Conservation (phyloP, 1,140 invertebrate genomes). For the Drosophila chauvacae region DNA sequence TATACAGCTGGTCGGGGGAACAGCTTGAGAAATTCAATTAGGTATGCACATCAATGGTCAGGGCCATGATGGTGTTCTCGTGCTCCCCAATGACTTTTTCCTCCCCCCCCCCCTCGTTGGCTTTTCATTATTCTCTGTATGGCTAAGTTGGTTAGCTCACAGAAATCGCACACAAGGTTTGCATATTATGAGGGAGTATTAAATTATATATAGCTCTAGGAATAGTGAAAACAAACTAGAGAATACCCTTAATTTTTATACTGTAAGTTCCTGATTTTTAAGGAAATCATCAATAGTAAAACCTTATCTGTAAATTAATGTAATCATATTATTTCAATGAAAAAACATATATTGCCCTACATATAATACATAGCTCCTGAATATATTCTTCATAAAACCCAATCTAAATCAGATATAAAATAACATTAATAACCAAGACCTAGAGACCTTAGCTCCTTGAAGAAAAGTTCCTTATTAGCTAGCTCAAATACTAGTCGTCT, state of each 20-base stretch:
- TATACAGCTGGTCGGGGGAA: slow-evolving; percentile 16
- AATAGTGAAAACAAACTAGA: neutral
- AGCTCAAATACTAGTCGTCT: neutral
- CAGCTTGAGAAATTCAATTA: slow-evolving; percentile 47
- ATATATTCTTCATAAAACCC: neutral
- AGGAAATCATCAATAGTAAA: no score
- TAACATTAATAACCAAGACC: no score
- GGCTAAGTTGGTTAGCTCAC: slow-evolving; percentile 10
- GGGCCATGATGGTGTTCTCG: slow-evolving; percentile 6
- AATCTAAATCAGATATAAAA: no score
- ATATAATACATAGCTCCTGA: no score
- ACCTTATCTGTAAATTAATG: no score
- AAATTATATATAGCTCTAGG: neutral
- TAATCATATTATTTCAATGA: no score
- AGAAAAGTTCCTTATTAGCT: neutral
- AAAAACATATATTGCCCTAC: no score
- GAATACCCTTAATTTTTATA: neutral
- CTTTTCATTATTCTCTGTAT: slow-evolving; percentile 11
- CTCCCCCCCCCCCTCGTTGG: neutral
- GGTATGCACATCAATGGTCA: slow-evolving; percentile 34
- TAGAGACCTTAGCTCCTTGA: neutral
- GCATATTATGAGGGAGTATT: slow-evolving; percentile 8
- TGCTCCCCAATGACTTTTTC: neutral
- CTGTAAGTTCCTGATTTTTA: no score
- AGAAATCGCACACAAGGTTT: slow-evolving; percentile 4